Percentiles rank a stretch among this genome's conserved stretches.
phyloP scores from a whole-genome alignment of 2,797 vertebrate species.

The Enteromius anoplus region DNA sequence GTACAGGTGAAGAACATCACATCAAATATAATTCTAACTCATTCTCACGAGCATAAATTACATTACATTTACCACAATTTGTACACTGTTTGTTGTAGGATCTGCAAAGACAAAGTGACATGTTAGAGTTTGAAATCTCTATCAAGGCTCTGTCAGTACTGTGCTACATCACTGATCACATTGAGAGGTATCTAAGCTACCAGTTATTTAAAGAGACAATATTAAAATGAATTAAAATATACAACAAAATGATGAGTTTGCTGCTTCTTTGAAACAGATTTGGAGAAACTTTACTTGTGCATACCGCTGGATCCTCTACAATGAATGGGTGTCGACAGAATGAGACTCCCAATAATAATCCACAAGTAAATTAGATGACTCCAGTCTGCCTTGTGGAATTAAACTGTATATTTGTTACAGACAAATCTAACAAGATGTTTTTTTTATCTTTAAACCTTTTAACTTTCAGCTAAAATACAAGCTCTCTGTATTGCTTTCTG shows the following conservation, averaged over 20 bases:
- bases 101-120: conserved; percentile 81
- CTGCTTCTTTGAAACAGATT: background rate
- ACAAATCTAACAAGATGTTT: too few relatives aligned
- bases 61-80: background rate
- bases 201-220: conserved; percentile 1
- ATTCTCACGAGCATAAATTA: background rate
- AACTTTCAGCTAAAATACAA: background rate
- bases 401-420: too few relatives aligned
- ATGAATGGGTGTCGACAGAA: too few relatives aligned
- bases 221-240: background rate
- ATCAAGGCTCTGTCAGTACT: conserved; percentile 91
- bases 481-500: background rate
- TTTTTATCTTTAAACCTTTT: too few relatives aligned
- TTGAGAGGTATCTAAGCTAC: conserved; percentile 80
- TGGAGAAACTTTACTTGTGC: background rate
- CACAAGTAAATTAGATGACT: too few relatives aligned
- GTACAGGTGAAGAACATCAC: conserved; percentile 76
- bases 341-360: too few relatives aligned
- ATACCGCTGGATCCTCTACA: too few relatives aligned
- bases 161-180: conserved; percentile 89
- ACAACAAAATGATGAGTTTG: background rate
- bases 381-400: too few relatives aligned
- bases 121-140: conserved; percentile 91
- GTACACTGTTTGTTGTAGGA: conserved; percentile 74
- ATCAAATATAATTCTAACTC: background rate